A percentile compares a stretch with the other conserved stretches of the same genome.
These are phyloP conservation scores for Brevipalpus yothersi DNA, from an alignment of 1,140 invertebrate genomes.

Conservation along the genomic window DNA sequence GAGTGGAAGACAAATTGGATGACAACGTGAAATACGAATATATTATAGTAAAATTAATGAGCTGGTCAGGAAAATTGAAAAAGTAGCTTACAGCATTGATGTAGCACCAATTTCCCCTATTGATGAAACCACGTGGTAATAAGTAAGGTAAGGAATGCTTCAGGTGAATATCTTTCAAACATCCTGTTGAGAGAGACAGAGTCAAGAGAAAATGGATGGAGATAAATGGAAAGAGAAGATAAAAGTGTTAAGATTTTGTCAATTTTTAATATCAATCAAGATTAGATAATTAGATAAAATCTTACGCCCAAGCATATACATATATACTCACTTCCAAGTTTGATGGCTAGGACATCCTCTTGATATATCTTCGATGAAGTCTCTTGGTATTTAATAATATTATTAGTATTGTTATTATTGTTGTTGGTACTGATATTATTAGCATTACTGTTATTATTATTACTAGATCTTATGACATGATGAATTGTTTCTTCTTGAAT, in stretches of 20 bases:
- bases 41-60: background rate
- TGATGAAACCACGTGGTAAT: slow-evolving; percentile 56
- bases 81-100: slow-evolving; percentile 42
- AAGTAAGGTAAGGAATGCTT: slow-evolving; percentile 11
- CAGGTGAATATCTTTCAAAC: slow-evolving; percentile 6
- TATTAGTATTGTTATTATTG: background rate
- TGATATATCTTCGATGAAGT: background rate
- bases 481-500: background rate
- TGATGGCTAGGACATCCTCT: background rate
- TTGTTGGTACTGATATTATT: too few relatives aligned
- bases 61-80: background rate
- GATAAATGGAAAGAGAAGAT: background rate
- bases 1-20: slow-evolving; percentile 1
- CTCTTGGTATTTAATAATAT: background rate
- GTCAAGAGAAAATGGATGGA: background rate
- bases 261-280: background rate
- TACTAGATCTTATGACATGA: background rate
- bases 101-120: slow-evolving; percentile 82
- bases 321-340: background rate
- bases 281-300: too few relatives aligned
- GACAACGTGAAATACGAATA: slow-evolving; percentile 1
- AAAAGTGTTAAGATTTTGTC: background rate
- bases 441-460: background rate
- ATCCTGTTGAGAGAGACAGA: background rate
- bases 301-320: too few relatives aligned